Conservation (phyloP, 2,113 vertebrate genomes). For the Colinus virginianus region DNA sequence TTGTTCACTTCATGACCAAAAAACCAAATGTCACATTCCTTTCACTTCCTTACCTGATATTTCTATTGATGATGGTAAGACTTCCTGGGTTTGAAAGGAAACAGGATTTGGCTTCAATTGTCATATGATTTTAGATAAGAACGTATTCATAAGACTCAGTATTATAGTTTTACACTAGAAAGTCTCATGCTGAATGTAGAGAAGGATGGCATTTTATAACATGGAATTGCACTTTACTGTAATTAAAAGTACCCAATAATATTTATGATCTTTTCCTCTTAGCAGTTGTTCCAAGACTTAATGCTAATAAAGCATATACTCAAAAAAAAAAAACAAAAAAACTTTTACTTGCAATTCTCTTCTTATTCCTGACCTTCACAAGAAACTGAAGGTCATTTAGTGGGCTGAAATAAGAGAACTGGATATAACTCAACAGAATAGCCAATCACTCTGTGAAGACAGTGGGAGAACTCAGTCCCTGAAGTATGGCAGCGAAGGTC, state of each 20-base stretch:
- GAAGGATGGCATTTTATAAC: constrained; percentile 11
- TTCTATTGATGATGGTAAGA: background rate
- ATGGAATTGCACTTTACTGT: constrained; percentile 57
- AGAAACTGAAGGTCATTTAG: constrained; percentile 23
- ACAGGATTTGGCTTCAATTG: background rate
- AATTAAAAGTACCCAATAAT: constrained; percentile 74
- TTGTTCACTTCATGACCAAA: constrained; percentile 31
- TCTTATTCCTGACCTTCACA: constrained; percentile 54
- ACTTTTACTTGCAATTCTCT: constrained; percentile 51
- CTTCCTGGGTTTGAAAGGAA: constrained; percentile 12
- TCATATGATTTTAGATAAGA: background rate
- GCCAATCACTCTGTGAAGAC: background rate
- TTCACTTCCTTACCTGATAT: background rate
- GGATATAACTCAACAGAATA: background rate
- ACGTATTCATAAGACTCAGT: background rate
- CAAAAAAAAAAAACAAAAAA: background rate
- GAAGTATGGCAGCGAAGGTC: background rate
- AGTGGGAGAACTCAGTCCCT: background rate
- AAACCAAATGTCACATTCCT: background rate
- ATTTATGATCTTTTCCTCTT: constrained; percentile 64
- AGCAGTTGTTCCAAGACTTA: constrained; percentile 70
- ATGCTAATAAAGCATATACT: constrained; percentile 63
- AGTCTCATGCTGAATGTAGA: background rate
- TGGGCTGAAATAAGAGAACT: background rate
- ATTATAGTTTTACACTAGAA: background rate